Percentiles rank a stretch among this genome's conserved stretches.
Evolutionary conservation across 2,888 invertebrate species (phyloP).

Genomic region (Seira musarum): DNA sequence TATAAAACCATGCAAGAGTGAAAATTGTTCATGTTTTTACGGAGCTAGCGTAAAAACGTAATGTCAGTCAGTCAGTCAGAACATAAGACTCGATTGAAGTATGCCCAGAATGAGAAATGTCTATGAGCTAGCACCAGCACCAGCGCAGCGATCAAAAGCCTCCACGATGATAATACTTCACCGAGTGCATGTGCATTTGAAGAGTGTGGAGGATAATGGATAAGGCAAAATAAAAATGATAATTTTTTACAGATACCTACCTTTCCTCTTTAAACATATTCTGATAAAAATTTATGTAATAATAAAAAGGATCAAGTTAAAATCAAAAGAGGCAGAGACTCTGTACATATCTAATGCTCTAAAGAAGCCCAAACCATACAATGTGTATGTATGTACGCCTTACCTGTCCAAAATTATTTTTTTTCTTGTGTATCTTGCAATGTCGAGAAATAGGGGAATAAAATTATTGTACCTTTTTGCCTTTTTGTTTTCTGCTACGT

Average conservation of each 20-base stretch:
- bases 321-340: background rate
- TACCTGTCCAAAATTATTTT: slow-evolving; percentile 2
- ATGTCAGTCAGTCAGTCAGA: slow-evolving; percentile 11
- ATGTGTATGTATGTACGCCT: background rate
- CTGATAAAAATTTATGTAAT: slow-evolving; percentile 15
- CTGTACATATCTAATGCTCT: background rate
- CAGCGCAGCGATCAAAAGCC: too few relatives aligned
- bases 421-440: background rate
- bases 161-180: background rate
- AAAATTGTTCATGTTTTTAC: slow-evolving; percentile 3
- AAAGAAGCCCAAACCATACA: too few relatives aligned
- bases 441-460: slow-evolving; percentile 13
- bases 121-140: too few relatives aligned
- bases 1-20: background rate
- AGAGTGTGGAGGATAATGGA: slow-evolving; percentile 35
- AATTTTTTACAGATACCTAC: slow-evolving; percentile 37
- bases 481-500: background rate
- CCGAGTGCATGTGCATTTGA: background rate
- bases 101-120: slow-evolving; percentile 5
- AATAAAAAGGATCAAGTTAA: slow-evolving; percentile 14
- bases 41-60: background rate
- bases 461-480: background rate
- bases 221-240: slow-evolving; percentile 36
- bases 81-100: background rate
- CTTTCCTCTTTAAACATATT: slow-evolving; percentile 31